phyloP scores from a whole-genome alignment of 2,888 invertebrate genomes.

The Sphinx pinastri region DNA sequence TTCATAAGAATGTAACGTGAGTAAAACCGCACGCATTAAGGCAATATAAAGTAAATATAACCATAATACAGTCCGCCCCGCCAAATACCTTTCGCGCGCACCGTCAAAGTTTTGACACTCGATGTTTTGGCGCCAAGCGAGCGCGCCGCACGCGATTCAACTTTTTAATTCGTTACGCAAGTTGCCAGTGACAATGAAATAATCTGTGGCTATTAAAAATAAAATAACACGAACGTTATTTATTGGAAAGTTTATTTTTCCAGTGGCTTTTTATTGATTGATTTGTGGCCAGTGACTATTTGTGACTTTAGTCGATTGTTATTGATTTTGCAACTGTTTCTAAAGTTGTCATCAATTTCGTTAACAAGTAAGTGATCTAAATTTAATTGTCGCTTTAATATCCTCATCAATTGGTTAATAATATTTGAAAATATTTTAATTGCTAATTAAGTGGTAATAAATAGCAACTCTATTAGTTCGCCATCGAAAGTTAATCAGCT shows the following conservation, averaged over 20 bases:
- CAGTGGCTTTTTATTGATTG: not conserved
- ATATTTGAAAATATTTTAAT: too few relatives aligned
- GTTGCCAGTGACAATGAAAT: conserved; percentile 27
- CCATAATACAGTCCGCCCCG: conserved; percentile 51
- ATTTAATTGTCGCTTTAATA: not conserved
- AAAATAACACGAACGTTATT: conserved; percentile 1
- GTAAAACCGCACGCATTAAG: conserved; percentile 12
- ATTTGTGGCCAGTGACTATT: conserved; percentile 10
- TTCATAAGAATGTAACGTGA: conserved; percentile 18
- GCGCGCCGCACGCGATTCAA: conserved; percentile 42
- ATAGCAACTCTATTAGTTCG: too few relatives aligned
- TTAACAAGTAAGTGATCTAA: conserved; percentile 11
- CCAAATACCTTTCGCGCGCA: conserved; percentile 60
- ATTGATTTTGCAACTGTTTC: not conserved
- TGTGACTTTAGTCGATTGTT: conserved; percentile 10
- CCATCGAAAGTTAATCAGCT: not conserved
- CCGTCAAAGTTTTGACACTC: conserved; percentile 68
- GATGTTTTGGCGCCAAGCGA: conserved; percentile 62
- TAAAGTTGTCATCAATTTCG: conserved; percentile 7
- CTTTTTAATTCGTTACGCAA: conserved; percentile 25
- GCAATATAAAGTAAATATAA: conserved; percentile 34
- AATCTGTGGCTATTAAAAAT: conserved; percentile 16
- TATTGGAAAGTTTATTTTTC: conserved; percentile 20
- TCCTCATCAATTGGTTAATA: too few relatives aligned
- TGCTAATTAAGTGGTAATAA: too few relatives aligned